Percentiles rank a stretch among this genome's conserved stretches.
These are phyloP conservation scores for Archaeoteleia sp. DNA, from an alignment of 2,888 invertebrate species.

Conservation along the genomic window DNA sequence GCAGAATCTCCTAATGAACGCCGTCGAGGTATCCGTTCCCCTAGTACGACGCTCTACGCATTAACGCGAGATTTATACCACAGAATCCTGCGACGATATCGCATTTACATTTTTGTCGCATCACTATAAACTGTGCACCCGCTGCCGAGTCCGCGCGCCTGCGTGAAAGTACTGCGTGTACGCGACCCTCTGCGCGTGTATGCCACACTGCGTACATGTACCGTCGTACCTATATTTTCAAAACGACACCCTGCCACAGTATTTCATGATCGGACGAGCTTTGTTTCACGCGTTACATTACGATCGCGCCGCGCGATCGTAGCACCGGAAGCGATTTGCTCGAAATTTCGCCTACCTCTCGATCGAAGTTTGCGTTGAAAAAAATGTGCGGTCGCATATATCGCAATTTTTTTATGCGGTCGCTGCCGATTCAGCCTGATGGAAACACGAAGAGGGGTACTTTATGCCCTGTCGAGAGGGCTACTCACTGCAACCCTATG, in stretches of 20 bases:
- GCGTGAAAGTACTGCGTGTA: constrained; percentile 23
- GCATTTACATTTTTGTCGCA: constrained; percentile 75
- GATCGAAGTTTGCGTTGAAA: constrained; percentile 29
- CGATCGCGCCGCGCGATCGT: constrained; percentile 42
- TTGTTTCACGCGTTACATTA: constrained; percentile 58
- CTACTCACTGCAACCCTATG: constrained; percentile 26
- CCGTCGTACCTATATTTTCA: constrained; percentile 46
- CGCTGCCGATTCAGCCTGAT: constrained; percentile 32
- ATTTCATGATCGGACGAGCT: constrained; percentile 66
- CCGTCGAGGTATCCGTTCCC: constrained; percentile 43
- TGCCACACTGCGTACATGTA: constrained; percentile 23
- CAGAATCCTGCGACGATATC: constrained; percentile 70
- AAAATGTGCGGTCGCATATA: constrained; percentile 33
- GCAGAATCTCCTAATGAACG: constrained; percentile 46
- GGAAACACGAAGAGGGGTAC: constrained; percentile 36
- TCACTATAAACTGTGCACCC: constrained; percentile 70
- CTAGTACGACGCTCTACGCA: constrained; percentile 65
- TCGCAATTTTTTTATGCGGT: constrained; percentile 45
- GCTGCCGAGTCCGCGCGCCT: constrained; percentile 32
- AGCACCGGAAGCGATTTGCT: constrained; percentile 54
- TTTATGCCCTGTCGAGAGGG: constrained; percentile 36
- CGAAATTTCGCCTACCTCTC: constrained; percentile 52
- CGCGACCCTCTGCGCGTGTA: constrained; percentile 13
- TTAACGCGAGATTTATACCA: constrained; percentile 73
- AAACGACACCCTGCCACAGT: constrained; percentile 55